Percentiles rank a stretch among this genome's conserved stretches.
These are phyloP conservation scores for Chaetodon trifasciatus DNA, from an alignment of 2,797 vertebrate species.

Conservation along the genomic window DNA sequence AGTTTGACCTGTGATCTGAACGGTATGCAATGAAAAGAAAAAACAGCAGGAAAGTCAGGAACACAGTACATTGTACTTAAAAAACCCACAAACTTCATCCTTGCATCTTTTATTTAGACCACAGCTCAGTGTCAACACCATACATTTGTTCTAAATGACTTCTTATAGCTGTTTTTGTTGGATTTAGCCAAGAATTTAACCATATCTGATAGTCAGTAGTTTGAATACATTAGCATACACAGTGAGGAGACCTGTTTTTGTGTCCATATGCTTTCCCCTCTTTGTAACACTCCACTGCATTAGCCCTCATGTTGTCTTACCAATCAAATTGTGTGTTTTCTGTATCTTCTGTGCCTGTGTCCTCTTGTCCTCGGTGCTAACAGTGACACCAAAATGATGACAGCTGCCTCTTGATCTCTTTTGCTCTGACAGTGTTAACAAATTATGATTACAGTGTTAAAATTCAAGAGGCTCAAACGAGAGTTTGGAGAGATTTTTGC, in stretches of 20 bases:
- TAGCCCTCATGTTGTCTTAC: background rate
- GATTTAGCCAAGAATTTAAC: background rate
- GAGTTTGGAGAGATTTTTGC: background rate
- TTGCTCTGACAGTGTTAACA: background rate
- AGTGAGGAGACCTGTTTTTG: background rate
- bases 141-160: background rate
- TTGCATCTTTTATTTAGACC: background rate
- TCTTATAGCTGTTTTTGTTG: background rate
- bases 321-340: background rate
- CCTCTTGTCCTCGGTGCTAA: background rate
- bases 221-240: no score
- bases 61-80: background rate
- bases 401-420: background rate
- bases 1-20: slow-evolving; percentile 18
- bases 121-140: background rate
- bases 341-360: background rate
- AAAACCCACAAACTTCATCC: background rate
- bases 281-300: background rate
- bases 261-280: background rate
- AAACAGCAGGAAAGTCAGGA: background rate
- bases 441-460: slow-evolving; percentile 9
- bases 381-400: background rate
- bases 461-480: background rate
- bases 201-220: background rate
- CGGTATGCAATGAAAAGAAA: background rate